Percentiles rank a stretch among this genome's conserved stretches.
phyloP scores from a whole-genome alignment of 2,888 invertebrate species.

The Drepana falcataria region DNA sequence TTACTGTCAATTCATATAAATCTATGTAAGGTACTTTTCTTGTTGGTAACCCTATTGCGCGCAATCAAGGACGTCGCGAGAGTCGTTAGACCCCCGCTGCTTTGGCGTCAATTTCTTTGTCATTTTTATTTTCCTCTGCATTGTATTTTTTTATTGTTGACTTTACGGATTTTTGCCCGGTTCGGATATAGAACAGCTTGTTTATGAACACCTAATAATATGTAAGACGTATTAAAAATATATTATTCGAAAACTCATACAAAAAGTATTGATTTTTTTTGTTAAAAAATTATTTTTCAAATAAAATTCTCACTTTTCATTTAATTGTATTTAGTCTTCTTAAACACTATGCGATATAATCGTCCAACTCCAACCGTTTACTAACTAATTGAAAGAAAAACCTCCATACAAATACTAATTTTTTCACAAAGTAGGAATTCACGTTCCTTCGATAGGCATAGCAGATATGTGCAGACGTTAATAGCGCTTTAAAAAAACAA shows the following conservation, averaged over 20 bases:
- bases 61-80: constrained; percentile 32
- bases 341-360: too few relatives aligned
- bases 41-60: constrained; percentile 5
- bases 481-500: constrained; percentile 17
- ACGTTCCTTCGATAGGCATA: constrained; percentile 18
- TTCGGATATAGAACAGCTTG: not conserved
- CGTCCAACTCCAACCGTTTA: too few relatives aligned
- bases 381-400: too few relatives aligned
- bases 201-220: too few relatives aligned
- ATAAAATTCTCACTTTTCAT: too few relatives aligned
- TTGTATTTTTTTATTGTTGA: not conserved
- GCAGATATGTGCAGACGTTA: constrained; percentile 19
- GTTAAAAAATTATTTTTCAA: too few relatives aligned
- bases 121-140: constrained; percentile 11
- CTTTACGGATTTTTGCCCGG: not conserved
- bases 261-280: too few relatives aligned
- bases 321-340: too few relatives aligned
- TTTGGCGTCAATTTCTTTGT: constrained; percentile 26
- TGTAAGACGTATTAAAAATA: too few relatives aligned
- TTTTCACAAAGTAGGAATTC: constrained; percentile 13
- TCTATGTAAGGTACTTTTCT: not conserved
- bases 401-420: too few relatives aligned
- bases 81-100: constrained; percentile 33
- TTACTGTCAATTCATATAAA: not conserved
- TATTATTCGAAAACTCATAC: too few relatives aligned